These are phyloP conservation scores for Scaptomyza flava DNA, from an alignment of 2,888 invertebrate genomes.

Conservation along the genomic window DNA sequence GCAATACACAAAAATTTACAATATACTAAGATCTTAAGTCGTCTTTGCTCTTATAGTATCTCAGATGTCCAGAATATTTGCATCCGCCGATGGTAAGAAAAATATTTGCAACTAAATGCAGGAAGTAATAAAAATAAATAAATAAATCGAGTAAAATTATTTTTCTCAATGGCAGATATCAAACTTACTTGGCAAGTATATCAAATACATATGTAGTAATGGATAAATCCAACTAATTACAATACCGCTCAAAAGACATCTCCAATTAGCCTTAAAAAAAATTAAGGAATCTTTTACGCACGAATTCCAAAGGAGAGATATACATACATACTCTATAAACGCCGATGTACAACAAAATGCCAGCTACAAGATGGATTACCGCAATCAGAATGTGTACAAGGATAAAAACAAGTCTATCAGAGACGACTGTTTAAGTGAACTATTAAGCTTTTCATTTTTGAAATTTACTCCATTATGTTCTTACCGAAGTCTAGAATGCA, in stretches of 20 bases:
- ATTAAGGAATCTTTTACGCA: background rate
- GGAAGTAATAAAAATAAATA: background rate
- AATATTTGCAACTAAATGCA: background rate
- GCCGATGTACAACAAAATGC: background rate
- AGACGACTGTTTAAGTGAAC: no score
- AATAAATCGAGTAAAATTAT: background rate
- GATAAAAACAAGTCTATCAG: no score
- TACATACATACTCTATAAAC: background rate
- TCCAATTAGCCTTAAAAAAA: background rate
- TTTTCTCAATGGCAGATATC: background rate
- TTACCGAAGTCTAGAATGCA: background rate
- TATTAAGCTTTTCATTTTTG: background rate
- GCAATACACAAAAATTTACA: background rate
- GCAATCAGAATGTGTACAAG: no score
- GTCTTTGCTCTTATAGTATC: background rate
- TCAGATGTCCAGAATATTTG: background rate
- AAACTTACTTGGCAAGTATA: constrained; percentile 1
- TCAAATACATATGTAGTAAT: background rate
- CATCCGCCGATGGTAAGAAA: background rate
- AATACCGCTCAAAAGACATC: background rate
- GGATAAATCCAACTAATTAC: background rate
- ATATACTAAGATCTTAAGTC: no score
- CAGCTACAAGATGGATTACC: background rate
- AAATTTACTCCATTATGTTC: background rate
- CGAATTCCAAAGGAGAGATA: no score